Evolutionary conservation across 2,113 vertebrate species (phyloP).

Genomic region (Notarius quadriscutis): DNA sequence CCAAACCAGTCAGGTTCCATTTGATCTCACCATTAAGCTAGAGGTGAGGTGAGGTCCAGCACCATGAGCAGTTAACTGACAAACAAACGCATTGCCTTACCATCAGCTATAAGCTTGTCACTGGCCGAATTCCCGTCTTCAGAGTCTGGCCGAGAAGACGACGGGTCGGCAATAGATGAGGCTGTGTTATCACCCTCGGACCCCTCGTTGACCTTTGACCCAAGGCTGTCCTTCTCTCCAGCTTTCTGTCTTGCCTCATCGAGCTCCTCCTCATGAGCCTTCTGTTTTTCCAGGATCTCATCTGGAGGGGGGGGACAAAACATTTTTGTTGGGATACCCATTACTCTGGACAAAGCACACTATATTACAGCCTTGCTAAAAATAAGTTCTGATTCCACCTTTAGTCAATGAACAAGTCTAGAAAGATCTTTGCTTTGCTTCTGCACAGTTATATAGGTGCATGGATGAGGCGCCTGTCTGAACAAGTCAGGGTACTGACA

Average conservation of each 20-base stretch:
- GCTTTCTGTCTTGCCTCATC: slow-evolving; percentile 72
- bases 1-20: background rate
- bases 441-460: background rate
- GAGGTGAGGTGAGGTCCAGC: background rate
- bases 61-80: background rate
- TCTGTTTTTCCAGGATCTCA: slow-evolving; percentile 81
- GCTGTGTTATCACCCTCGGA: slow-evolving; percentile 64
- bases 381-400: background rate
- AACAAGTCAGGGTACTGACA: background rate
- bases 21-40: slow-evolving; percentile 8
- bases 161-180: slow-evolving; percentile 56
- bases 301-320: slow-evolving; percentile 63
- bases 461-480: background rate
- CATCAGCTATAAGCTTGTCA: slow-evolving; percentile 22
- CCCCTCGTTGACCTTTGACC: slow-evolving; percentile 63
- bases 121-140: background rate
- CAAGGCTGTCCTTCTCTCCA: slow-evolving; percentile 71
- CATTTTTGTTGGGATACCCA: background rate
- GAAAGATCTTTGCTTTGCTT: background rate
- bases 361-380: background rate
- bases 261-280: slow-evolving; percentile 75
- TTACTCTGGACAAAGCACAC: background rate
- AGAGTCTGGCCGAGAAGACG: slow-evolving; percentile 56
- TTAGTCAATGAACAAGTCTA: background rate
- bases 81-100: background rate